Evolutionary conservation across 1,140 invertebrate species (phyloP).

Genomic region (Leguminivora glycinivorella): DNA sequence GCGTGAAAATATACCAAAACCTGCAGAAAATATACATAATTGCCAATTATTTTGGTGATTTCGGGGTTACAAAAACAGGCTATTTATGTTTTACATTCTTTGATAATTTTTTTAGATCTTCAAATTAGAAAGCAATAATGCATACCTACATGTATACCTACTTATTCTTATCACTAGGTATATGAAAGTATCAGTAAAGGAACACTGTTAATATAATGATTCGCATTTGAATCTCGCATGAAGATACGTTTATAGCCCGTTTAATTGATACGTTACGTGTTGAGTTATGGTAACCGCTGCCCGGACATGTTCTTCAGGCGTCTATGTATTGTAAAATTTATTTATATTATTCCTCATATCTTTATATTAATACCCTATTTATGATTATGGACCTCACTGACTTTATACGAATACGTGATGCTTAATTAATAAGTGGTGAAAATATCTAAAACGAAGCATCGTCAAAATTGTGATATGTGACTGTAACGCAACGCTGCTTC

Average conservation of each 20-base stretch:
- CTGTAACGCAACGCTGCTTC: not conserved
- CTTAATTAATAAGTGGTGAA: not conserved
- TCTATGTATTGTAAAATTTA: constrained; percentile 71
- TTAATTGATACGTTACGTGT: constrained; percentile 74
- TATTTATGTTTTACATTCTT: no score
- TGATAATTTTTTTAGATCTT: no score
- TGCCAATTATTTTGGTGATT: no score
- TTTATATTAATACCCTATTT: constrained; percentile 49
- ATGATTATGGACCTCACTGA: not conserved
- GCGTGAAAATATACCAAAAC: no score
- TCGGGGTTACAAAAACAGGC: no score
- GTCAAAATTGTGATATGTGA: not conserved
- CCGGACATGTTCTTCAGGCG: constrained; percentile 58
- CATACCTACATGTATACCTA: no score
- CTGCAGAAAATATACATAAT: no score
- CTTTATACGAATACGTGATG: not conserved
- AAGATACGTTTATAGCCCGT: constrained; percentile 61
- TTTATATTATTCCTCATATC: constrained; percentile 74
- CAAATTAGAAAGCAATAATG: no score
- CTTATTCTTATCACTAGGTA: no score
- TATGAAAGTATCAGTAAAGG: no score
- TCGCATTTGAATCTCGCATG: constrained; percentile 54
- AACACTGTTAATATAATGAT: not conserved
- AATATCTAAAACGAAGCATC: not conserved
- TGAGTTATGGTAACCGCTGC: constrained; percentile 69